Conservation (phyloP, 2,797 vertebrate species). For the Schizopygopsis pylzovi region DNA sequence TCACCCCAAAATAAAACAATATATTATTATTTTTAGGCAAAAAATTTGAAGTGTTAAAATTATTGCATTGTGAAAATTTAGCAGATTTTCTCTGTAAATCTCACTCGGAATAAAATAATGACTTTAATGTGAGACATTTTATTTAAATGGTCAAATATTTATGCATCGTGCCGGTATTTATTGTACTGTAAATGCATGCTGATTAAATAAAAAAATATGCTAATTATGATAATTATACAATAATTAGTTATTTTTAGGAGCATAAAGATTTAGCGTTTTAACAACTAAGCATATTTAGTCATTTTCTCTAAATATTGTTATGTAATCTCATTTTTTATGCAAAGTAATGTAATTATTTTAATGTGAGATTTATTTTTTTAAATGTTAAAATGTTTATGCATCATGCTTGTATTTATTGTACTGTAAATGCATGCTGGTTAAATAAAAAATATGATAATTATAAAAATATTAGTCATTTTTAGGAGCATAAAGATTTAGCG, state of each 20-base stretch:
- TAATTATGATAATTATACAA: no score
- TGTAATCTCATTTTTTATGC: no score
- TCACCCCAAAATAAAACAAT: neutral
- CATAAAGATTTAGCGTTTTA: no score
- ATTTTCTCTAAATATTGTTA: neutral
- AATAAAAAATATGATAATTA: no score
- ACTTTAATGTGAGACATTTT: neutral
- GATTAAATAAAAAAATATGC: neutral
- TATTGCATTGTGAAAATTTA: no score
- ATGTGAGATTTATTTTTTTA: neutral
- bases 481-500: no score
- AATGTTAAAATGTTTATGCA: neutral
- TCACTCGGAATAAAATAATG: neutral
- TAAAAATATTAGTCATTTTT: no score
- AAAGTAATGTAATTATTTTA: neutral
- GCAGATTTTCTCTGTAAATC: neutral
- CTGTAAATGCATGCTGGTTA: neutral
- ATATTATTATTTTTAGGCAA: no score
- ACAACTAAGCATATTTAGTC: no score
- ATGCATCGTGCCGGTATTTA: no score
- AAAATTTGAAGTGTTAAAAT: no score
- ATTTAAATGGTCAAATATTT: neutral
- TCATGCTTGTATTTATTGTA: neutral
- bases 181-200: neutral
- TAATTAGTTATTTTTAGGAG: no score